Evolutionary conservation across 2,797 vertebrate species (phyloP).

Genomic region (Halcyon smyrnensis): DNA sequence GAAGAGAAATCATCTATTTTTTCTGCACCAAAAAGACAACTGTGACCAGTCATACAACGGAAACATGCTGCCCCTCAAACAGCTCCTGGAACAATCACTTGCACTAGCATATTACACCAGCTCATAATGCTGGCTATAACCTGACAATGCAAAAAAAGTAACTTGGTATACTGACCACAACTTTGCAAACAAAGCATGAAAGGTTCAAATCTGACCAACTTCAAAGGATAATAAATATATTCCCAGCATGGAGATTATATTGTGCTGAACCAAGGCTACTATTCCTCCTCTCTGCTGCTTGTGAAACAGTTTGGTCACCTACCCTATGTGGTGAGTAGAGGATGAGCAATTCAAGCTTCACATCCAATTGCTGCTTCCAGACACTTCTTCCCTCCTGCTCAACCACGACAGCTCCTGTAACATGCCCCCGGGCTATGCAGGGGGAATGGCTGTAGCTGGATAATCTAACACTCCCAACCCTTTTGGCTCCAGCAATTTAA

Average conservation of each 20-base stretch:
- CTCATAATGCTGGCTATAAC: neutral
- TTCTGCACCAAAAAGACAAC: neutral
- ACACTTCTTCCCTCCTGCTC: neutral
- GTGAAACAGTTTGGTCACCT: neutral
- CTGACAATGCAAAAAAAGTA: neutral
- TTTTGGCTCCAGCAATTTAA: constrained; percentile 2
- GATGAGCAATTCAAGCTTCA: neutral
- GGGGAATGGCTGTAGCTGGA: neutral
- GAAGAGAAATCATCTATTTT: neutral
- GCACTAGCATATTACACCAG: neutral
- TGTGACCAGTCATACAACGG: neutral
- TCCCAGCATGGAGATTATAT: neutral
- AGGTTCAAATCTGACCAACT: neutral
- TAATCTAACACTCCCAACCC: neutral
- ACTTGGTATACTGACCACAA: neutral
- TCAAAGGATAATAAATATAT: neutral
- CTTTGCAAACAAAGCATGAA: neutral
- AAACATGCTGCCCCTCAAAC: neutral
- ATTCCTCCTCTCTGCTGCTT: neutral
- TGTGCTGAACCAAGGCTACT: neutral
- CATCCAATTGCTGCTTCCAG: neutral
- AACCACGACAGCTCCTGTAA: neutral
- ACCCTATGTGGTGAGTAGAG: neutral
- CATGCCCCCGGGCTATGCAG: neutral
- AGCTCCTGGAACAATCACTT: neutral